These are phyloP conservation scores for Mixornis gularis DNA, from an alignment of 2,113 vertebrate species.

Conservation along the genomic window DNA sequence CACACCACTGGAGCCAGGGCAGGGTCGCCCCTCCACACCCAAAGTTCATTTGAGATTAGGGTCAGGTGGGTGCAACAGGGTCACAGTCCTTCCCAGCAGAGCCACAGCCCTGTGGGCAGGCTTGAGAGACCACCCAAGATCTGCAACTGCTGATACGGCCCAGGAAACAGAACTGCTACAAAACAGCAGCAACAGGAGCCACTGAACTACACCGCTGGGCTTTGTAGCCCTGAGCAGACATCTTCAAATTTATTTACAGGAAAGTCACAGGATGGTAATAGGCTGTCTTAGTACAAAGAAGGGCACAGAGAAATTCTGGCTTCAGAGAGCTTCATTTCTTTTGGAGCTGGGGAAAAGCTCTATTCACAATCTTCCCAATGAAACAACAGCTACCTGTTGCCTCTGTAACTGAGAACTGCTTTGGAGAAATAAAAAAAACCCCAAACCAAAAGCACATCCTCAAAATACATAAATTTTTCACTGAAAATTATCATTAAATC, in stretches of 20 bases:
- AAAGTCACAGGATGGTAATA: neutral
- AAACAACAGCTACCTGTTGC: neutral
- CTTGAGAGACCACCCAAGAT: neutral
- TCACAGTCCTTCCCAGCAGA: neutral
- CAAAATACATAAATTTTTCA: neutral
- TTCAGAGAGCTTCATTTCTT: neutral
- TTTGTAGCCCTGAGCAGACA: neutral
- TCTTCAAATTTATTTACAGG: neutral
- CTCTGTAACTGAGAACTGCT: neutral
- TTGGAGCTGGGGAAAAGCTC: neutral
- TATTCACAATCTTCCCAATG: neutral
- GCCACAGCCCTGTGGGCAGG: accelerated
- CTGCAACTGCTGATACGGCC: accelerated
- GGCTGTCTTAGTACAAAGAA: neutral
- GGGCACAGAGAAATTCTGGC: neutral
- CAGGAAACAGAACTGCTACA: neutral
- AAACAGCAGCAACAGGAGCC: neutral
- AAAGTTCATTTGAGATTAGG: accelerated
- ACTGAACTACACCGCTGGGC: neutral
- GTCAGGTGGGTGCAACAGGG: accelerated
- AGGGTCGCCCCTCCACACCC: neutral
- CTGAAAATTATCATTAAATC: too few relatives aligned
- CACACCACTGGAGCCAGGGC: accelerated
- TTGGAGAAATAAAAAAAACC: neutral
- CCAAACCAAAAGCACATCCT: neutral